A percentile compares a stretch with the other conserved stretches of the same genome.
Conservation (phyloP, 2,797 vertebrate species). For the Catharus ustulatus region DNA sequence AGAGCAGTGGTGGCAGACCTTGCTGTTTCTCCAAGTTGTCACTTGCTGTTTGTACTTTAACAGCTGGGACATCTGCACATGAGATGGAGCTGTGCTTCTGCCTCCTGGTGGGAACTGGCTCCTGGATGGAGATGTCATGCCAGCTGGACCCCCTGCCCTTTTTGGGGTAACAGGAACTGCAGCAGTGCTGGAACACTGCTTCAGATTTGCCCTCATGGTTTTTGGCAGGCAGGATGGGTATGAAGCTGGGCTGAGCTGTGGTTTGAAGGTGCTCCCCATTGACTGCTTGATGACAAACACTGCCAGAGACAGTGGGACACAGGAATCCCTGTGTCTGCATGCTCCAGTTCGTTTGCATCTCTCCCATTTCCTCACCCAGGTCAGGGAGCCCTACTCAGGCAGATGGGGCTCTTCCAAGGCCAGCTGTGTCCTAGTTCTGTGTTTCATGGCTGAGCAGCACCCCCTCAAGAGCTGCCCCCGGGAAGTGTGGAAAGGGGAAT, state of each 20-base stretch:
- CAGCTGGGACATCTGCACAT: not conserved
- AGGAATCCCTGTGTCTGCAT: not conserved
- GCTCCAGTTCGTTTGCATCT: not conserved
- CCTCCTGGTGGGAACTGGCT: not conserved
- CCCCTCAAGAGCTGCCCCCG: not conserved
- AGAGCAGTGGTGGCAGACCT: not conserved
- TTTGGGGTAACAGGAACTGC: fast-evolving
- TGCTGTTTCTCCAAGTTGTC: not conserved
- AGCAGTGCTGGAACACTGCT: not conserved
- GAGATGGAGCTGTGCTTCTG: not conserved
- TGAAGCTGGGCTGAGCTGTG: not conserved
- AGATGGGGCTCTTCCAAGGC: not conserved
- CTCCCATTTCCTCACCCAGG: not conserved
- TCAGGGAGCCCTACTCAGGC: not conserved
- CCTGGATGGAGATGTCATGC: fast-evolving
- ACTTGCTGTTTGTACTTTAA: not conserved
- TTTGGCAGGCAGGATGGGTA: not conserved
- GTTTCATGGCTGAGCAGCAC: not conserved
- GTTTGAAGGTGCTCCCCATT: not conserved
- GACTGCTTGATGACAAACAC: not conserved
- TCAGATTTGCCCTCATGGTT: not conserved
- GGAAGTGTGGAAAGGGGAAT: not conserved
- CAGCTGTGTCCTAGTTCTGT: not conserved
- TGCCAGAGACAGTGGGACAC: not conserved
- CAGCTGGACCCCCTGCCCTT: not conserved